These are phyloP conservation scores for Nyctereutes procyonoides DNA, from an alignment of 2,113 vertebrate species.

Conservation along the genomic window DNA sequence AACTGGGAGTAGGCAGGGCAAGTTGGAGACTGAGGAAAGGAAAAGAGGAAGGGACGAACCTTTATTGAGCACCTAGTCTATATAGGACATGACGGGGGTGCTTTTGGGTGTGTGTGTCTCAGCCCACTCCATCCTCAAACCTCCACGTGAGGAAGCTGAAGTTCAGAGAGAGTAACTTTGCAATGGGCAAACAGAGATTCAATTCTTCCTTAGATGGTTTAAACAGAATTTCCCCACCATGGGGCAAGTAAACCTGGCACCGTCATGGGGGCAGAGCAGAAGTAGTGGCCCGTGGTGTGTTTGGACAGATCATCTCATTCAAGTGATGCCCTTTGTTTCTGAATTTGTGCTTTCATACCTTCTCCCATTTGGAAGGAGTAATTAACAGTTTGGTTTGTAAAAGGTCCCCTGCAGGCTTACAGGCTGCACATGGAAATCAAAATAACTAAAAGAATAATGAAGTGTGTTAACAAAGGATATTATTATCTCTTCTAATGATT, in stretches of 20 bases:
- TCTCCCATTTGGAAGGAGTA: slow-evolving; percentile 15
- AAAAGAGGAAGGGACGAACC: background rate
- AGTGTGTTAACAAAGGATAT: slow-evolving; percentile 56
- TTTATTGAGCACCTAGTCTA: background rate
- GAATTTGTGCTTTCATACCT: slow-evolving; percentile 52
- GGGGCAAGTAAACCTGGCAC: background rate
- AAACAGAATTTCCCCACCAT: background rate
- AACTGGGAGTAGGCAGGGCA: background rate
- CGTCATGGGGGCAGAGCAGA: background rate
- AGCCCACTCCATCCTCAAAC: background rate
- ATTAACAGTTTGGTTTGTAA: slow-evolving; percentile 54
- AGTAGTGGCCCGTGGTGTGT: background rate
- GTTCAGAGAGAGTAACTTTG: background rate
- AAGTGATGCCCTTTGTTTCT: slow-evolving; percentile 30
- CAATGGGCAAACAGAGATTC: background rate
- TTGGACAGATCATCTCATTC: slow-evolving; percentile 26
- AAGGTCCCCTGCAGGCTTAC: slow-evolving; percentile 44
- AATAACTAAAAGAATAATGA: slow-evolving; percentile 67
- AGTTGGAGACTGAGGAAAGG: background rate
- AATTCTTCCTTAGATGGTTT: background rate
- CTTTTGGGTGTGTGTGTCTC: background rate
- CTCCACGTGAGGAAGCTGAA: background rate
- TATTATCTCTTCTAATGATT: slow-evolving; percentile 68
- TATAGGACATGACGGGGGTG: rapidly evolving
- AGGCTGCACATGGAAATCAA: slow-evolving; percentile 50